Conservation (phyloP, 1,140 invertebrate species). For the Colletes latitarsis region DNA sequence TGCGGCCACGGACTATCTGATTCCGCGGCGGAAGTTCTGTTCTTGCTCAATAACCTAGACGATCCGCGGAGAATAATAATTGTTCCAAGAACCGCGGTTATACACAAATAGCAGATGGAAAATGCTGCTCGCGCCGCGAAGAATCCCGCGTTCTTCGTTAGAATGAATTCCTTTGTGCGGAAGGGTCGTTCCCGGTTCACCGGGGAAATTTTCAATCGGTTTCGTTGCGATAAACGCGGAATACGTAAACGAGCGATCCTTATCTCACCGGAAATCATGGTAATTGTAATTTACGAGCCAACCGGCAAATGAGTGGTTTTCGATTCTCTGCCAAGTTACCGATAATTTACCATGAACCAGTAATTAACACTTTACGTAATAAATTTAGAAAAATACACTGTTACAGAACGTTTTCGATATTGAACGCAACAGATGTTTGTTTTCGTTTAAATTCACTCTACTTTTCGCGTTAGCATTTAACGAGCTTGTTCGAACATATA, state of each 20-base stretch:
- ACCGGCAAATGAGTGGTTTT: background rate
- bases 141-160: conserved; percentile 8
- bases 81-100: conserved; percentile 36
- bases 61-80: conserved; percentile 67
- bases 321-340: no score
- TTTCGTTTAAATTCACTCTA: no score
- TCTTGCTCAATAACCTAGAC: conserved; percentile 74
- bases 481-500: no score
- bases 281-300: conserved; percentile 11
- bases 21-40: conserved; percentile 71
- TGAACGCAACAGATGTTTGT: no score
- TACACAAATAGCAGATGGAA: conserved; percentile 23
- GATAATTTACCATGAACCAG: no score
- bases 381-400: no score
- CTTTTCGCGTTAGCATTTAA: no score
- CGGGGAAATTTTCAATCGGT: conserved; percentile 18
- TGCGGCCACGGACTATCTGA: conserved; percentile 65
- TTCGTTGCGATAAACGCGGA: background rate
- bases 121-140: conserved; percentile 2
- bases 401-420: no score
- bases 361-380: no score
- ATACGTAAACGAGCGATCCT: conserved; percentile 4
- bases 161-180: background rate
- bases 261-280: conserved; percentile 6
- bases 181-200: background rate